These are phyloP conservation scores for Chaetorhynchus papuensis DNA, from an alignment of 2,113 vertebrate species.

Conservation along the genomic window DNA sequence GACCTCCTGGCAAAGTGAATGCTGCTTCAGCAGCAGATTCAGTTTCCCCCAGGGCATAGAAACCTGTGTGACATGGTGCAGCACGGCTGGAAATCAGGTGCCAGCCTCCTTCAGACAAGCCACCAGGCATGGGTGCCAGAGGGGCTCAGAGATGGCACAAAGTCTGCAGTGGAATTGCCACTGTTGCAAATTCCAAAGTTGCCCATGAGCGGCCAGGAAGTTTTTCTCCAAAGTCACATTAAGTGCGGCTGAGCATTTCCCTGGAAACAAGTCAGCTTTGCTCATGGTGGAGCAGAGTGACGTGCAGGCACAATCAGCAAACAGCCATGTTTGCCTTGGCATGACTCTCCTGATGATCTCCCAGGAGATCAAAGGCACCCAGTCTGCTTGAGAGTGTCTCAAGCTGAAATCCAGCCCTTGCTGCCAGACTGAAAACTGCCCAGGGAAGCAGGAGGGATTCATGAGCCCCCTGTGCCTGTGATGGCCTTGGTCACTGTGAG, in stretches of 20 bases:
- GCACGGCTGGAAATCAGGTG: background rate
- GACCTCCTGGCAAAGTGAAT: background rate
- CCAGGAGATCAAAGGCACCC: background rate
- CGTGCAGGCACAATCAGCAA: background rate
- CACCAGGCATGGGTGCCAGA: no score
- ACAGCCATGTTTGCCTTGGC: background rate
- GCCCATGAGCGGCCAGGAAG: background rate
- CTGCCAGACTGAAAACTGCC: background rate
- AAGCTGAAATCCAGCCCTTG: background rate
- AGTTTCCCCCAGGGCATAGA: background rate
- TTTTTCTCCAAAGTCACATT: background rate
- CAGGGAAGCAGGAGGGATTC: background rate
- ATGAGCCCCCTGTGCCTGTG: background rate
- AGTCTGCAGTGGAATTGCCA: background rate
- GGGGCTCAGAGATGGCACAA: accelerated
- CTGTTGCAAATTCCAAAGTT: accelerated
- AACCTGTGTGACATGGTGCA: background rate
- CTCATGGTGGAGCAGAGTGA: background rate
- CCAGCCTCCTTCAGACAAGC: background rate
- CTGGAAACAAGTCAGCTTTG: background rate
- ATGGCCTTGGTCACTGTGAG: background rate
- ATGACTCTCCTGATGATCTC: background rate
- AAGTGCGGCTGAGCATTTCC: accelerated
- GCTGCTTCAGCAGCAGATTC: background rate
- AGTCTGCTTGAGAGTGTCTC: background rate